Percentiles rank a stretch among this genome's conserved stretches.
Conservation (phyloP, 23 tunicate species). For the Phallusia fumigata region DNA sequence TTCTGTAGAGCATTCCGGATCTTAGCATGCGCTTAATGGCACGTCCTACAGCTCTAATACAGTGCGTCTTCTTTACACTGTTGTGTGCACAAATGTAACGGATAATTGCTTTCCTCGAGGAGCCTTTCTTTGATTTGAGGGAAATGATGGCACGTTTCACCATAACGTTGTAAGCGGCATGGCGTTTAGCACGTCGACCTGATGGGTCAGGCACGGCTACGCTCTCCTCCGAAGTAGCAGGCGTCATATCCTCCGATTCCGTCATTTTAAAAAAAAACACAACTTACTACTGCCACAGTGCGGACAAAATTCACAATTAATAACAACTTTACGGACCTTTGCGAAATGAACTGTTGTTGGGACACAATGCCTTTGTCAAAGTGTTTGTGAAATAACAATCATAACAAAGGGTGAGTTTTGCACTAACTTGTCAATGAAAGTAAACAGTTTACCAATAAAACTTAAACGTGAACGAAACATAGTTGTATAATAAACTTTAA, state of each 20-base stretch:
- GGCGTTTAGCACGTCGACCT: conserved; percentile 35
- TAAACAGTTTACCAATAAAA: no score
- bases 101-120: conserved; percentile 62
- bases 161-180: conserved; percentile 74
- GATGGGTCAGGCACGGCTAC: conserved; percentile 69
- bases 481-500: no score
- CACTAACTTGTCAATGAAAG: no score
- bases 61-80: conserved; percentile 63
- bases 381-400: background rate
- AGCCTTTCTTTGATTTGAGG: conserved; percentile 57
- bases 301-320: background rate
- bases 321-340: background rate
- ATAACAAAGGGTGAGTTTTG: background rate
- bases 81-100: conserved; percentile 54
- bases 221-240: conserved; percentile 87
- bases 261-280: conserved; percentile 26
- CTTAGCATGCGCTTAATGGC: conserved; percentile 62
- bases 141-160: conserved; percentile 62
- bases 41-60: conserved; percentile 59
- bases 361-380: background rate
- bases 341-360: background rate
- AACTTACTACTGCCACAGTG: conserved; percentile 9
- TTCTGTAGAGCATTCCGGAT: conserved; percentile 51
- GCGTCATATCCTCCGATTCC: conserved; percentile 88
- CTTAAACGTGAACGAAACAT: no score